Conservation (phyloP, 2,888 invertebrate species). For the Clepsis dumicolana region DNA sequence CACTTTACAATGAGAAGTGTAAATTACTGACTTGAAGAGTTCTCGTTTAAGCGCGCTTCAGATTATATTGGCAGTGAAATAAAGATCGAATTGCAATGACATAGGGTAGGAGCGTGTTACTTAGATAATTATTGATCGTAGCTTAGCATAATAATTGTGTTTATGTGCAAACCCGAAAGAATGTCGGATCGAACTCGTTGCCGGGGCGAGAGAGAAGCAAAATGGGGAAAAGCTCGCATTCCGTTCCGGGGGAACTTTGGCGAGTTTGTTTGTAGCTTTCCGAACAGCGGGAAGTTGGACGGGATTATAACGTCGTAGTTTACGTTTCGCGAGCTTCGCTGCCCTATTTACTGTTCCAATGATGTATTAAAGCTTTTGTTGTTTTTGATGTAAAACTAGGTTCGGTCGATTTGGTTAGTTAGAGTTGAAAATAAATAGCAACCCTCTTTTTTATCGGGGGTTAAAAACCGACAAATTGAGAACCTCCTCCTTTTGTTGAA, state of each 20-base stretch:
- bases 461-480: too few species aligned
- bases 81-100: too few species aligned
- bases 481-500: too few species aligned
- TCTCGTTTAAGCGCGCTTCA: too few species aligned
- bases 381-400: not conserved
- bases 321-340: not conserved
- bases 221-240: not conserved
- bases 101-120: too few species aligned
- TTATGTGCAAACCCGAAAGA: slow-evolving; percentile 16
- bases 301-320: slow-evolving; percentile 18
- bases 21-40: too few species aligned
- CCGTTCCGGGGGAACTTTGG: slow-evolving; percentile 7
- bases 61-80: too few species aligned
- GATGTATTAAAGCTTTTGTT: not conserved
- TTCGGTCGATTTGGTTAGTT: too few species aligned
- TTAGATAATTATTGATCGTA: too few species aligned
- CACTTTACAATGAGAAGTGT: too few species aligned
- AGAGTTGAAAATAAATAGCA: too few species aligned
- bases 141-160: slow-evolving; percentile 11
- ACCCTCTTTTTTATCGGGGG: too few species aligned
- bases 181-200: not conserved
- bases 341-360: not conserved
- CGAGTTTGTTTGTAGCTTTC: slow-evolving; percentile 16
- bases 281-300: slow-evolving; percentile 9
- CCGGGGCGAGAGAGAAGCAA: not conserved